These are phyloP conservation scores for Biston stratarius DNA, from an alignment of 2,888 invertebrate species.

Conservation along the genomic window DNA sequence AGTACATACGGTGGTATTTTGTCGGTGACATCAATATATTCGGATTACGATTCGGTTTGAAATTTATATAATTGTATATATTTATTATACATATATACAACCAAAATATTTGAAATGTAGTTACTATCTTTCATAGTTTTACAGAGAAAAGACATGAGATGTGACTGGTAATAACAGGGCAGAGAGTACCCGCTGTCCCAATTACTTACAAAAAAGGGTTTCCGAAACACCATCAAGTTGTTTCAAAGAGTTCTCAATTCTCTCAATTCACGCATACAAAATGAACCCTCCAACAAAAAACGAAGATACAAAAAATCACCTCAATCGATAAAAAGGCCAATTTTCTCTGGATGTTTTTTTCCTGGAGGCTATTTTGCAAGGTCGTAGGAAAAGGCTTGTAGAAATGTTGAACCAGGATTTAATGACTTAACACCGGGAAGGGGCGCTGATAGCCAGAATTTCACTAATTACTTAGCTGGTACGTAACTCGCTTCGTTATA, in stretches of 20 bases:
- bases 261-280: conserved; percentile 32
- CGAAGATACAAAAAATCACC: conserved; percentile 31
- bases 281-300: conserved; percentile 27
- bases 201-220: conserved; percentile 21
- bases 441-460: conserved; percentile 30
- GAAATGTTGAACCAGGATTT: conserved; percentile 19
- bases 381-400: conserved; percentile 26
- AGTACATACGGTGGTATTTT: neutral
- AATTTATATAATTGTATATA: too few relatives aligned
- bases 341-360: conserved; percentile 28
- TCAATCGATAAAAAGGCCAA: conserved; percentile 28
- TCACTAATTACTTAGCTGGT: conserved; percentile 34
- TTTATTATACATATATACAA: neutral
- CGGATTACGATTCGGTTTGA: too few relatives aligned
- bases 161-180: neutral
- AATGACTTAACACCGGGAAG: conserved; percentile 32
- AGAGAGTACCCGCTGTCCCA: neutral
- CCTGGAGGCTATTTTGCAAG: conserved; percentile 1
- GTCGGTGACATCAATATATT: too few relatives aligned
- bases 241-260: conserved; percentile 23
- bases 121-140: neutral
- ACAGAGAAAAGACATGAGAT: neutral
- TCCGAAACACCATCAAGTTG: conserved; percentile 22
- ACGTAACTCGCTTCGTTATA: conserved; percentile 23
- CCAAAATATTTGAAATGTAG: too few relatives aligned